Conservation (phyloP, 2,113 vertebrate species). For the Tricholaema leucomelas region DNA sequence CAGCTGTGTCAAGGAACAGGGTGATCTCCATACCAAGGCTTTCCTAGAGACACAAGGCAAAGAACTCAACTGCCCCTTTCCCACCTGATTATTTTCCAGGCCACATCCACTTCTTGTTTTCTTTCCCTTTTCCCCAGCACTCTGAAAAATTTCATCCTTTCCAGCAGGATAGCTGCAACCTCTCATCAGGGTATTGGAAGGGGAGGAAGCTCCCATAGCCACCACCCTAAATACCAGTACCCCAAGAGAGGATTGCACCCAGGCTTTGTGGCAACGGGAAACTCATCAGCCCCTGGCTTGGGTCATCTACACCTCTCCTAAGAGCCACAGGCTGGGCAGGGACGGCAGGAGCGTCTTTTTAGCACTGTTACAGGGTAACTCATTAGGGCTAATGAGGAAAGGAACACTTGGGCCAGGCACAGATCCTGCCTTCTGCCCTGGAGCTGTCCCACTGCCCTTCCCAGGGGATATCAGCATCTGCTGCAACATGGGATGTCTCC, state of each 20-base stretch:
- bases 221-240: background rate
- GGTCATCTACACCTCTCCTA: background rate
- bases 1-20: background rate
- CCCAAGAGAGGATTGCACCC: background rate
- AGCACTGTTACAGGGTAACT: background rate
- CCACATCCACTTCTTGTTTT: background rate
- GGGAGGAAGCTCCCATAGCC: background rate
- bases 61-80: background rate
- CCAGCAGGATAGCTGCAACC: background rate
- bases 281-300: background rate
- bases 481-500: rapidly evolving
- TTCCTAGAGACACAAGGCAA: background rate
- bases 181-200: background rate
- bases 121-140: background rate
- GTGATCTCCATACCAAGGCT: background rate
- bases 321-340: background rate
- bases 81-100: background rate
- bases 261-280: background rate
- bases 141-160: background rate
- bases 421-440: background rate
- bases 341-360: background rate
- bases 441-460: background rate
- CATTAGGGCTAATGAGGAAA: background rate
- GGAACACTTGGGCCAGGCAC: background rate
- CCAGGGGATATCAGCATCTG: background rate